Base-by-base conservation (phyloP, 1,140 invertebrate genomes). In the Drosophila jambulina region DNA sequence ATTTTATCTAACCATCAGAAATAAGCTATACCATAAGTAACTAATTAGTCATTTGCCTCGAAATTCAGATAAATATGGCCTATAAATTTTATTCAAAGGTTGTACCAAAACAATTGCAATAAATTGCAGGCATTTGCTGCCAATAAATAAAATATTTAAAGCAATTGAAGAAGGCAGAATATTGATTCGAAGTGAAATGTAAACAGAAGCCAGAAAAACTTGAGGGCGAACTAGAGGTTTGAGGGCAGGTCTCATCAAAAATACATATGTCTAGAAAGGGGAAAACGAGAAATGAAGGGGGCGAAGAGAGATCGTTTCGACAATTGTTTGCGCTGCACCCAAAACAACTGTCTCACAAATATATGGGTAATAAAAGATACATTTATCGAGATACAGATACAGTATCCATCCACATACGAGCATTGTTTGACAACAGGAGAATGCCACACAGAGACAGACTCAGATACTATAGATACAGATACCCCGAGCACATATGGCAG, bases 361-460 rank as follows among this genome's bases (percentile, higher is more conserved):
- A 68, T 72, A 78, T 78, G 78, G 64, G 75, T 60, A 77, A 76
- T 80, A 77, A 80, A 84, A 83, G 32, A 82, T 83, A 79, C 63
- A 82, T 72, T 67, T 67, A 67, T 67, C 46, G 36, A 63, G 48
- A 77, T 71, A 69, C 61, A 65, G 56, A 82, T 82, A 59, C 80
- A 42, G 64, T 71, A 71, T 82, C 36, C 48, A 74, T 56, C 53
- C 34, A 38, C 21, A 25, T 63, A 54, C 59, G 57, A 46, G 48
- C 78, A 62, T 62, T 75, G 76, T 68, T 67, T 74, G 43, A 75
- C 62, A 62, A 80, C 60, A 69, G 58, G 46, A 53, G 42, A 78
- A 71, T 69, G 63, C 68, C 45, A 54, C 42, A 72, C 46, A 82
- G 23, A 53, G 9, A 53, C 63, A 49, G 32, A 65, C 19, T 23